Conservation (phyloP, 2,888 invertebrate species). For the Scaptomyza caliginosa region DNA sequence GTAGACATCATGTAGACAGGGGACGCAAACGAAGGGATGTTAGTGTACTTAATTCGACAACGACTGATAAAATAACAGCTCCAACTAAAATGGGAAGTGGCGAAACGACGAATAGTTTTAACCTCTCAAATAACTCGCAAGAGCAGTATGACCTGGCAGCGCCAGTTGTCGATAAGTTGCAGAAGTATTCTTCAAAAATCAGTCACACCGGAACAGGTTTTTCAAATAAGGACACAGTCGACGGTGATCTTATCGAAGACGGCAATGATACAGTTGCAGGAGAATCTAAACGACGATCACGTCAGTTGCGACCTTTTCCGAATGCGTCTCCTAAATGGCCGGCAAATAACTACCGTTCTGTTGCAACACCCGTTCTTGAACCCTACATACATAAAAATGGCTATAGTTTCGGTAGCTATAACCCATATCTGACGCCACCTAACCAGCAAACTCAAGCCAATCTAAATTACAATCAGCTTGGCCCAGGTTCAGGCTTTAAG, state of each 20-base stretch:
- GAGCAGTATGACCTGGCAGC: slow-evolving; percentile 44
- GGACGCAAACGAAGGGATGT: slow-evolving; percentile 56
- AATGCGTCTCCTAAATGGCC: slow-evolving; percentile 62
- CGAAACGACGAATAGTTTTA: slow-evolving; percentile 38
- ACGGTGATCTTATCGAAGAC: slow-evolving; percentile 13
- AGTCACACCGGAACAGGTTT: slow-evolving; percentile 22
- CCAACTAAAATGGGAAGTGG: slow-evolving; percentile 24
- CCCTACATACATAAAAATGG: slow-evolving; percentile 43
- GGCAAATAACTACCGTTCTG: slow-evolving; percentile 69
- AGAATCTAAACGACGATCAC: slow-evolving; percentile 76
- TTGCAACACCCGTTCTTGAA: slow-evolving; percentile 63
- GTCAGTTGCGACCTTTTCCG: slow-evolving; percentile 78
- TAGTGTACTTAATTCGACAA: slow-evolving; percentile 17
- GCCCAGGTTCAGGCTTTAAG: slow-evolving; percentile 59
- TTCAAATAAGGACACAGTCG: slow-evolving; percentile 11
- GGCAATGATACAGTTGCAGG: slow-evolving; percentile 64
- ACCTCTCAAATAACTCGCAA: slow-evolving; percentile 45
- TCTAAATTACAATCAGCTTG: slow-evolving; percentile 68
- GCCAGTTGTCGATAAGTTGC: slow-evolving; percentile 1
- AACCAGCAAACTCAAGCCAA: slow-evolving; percentile 42
- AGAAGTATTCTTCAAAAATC: slow-evolving; percentile 65
- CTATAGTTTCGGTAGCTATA: slow-evolving; percentile 77
- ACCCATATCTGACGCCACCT: slow-evolving; percentile 82
- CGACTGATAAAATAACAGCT: slow-evolving; percentile 1
- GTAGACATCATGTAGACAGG: slow-evolving; percentile 65